A percentile compares a stretch with the other conserved stretches of the same genome.
phyloP scores from a whole-genome alignment of 30 jellyfish, hydroid and myxozoan species.

The Cassiopea xamachana region DNA sequence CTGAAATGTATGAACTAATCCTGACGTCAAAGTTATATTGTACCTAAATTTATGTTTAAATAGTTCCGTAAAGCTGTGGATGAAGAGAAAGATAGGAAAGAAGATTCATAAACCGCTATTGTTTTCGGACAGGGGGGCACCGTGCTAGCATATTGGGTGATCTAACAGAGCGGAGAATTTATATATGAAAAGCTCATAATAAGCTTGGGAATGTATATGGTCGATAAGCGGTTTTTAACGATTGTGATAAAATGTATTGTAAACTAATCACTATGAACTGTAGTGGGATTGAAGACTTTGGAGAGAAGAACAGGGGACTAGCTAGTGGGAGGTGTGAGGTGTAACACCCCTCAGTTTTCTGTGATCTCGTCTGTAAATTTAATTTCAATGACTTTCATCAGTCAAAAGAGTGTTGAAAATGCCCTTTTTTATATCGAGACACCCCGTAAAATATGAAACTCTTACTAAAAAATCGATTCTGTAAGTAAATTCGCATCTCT shows the following conservation, averaged over 20 bases:
- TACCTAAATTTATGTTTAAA: not conserved
- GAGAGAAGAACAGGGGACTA: no score
- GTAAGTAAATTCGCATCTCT: no score
- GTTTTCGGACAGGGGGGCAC: not conserved
- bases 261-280: no score
- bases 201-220: not conserved
- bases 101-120: not conserved
- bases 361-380: no score
- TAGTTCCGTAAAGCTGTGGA: not conserved
- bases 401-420: no score
- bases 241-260: not conserved
- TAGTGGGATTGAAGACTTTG: no score
- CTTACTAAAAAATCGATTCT: no score
- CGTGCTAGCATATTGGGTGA: not conserved
- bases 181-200: not conserved
- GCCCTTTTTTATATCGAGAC: no score
- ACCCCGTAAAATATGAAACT: no score
- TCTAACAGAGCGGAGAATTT: not conserved
- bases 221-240: not conserved
- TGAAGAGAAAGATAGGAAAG: not conserved
- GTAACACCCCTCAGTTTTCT: no score
- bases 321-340: no score
- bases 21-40: conserved; percentile 8
- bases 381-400: no score
- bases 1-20: not conserved